Percentiles rank a stretch among this genome's conserved stretches.
phyloP scores from a whole-genome alignment of 2,888 invertebrate species.

The Eutolmus rufibarbis region DNA sequence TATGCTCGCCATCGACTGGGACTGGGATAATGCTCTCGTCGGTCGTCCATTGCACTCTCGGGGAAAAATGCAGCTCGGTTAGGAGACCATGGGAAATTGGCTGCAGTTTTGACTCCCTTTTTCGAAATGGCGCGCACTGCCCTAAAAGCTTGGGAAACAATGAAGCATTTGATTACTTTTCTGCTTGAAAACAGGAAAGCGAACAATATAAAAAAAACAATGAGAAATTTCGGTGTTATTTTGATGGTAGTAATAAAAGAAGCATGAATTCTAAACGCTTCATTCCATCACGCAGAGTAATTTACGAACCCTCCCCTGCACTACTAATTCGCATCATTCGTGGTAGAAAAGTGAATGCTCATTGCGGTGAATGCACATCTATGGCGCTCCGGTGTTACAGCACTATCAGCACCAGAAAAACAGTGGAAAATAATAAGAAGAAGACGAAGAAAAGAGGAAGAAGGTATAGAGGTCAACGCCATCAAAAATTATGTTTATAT shows the following conservation, averaged over 20 bases:
- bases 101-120: neutral
- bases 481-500: conserved; percentile 8
- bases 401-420: neutral
- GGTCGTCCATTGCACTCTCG: neutral
- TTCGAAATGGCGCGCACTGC: neutral
- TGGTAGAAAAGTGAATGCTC: conserved; percentile 9
- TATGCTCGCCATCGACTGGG: neutral
- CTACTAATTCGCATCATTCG: neutral
- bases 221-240: neutral
- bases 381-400: neutral
- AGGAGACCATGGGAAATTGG: neutral
- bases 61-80: neutral
- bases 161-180: neutral
- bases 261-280: neutral
- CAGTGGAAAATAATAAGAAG: neutral
- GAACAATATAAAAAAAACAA: neutral
- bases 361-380: neutral
- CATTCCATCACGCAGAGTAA: neutral
- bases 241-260: neutral
- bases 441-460: neutral
- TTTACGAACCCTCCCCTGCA: neutral
- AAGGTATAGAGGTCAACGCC: conserved; percentile 36
- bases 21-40: neutral
- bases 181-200: neutral
- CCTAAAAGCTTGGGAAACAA: neutral